These are phyloP conservation scores for Lutraria lutraria DNA, from an alignment of 2,888 invertebrate genomes.

Conservation along the genomic window DNA sequence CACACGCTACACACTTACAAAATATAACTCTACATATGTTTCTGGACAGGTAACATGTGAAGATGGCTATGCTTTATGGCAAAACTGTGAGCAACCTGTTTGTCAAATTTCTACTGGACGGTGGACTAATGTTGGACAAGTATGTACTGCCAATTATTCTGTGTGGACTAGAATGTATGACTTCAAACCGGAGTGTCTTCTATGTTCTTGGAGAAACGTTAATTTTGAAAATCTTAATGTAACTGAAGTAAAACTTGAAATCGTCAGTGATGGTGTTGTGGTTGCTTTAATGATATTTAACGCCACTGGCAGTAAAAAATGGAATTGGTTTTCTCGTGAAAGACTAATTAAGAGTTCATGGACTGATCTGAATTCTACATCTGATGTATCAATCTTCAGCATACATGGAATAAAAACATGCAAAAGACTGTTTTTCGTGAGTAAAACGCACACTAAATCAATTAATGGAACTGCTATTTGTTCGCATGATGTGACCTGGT, in stretches of 20 bases:
- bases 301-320: background rate
- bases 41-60: too few species aligned
- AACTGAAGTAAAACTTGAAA: background rate
- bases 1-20: too few species aligned
- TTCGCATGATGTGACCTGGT: background rate
- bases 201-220: background rate
- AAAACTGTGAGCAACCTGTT: background rate
- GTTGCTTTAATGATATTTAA: background rate
- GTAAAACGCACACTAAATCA: background rate
- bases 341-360: background rate
- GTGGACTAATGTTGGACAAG: background rate
- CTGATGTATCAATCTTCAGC: background rate
- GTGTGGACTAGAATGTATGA: background rate
- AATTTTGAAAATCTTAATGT: background rate
- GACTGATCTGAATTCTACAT: background rate
- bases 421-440: background rate
- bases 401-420: background rate
- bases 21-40: too few species aligned
- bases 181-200: background rate
- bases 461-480: background rate
- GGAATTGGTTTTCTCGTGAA: background rate
- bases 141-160: background rate
- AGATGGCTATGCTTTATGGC: too few species aligned
- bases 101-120: background rate
- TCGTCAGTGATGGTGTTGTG: background rate